Conservation (phyloP, 2,797 vertebrate genomes). For the Octomys mimax region DNA sequence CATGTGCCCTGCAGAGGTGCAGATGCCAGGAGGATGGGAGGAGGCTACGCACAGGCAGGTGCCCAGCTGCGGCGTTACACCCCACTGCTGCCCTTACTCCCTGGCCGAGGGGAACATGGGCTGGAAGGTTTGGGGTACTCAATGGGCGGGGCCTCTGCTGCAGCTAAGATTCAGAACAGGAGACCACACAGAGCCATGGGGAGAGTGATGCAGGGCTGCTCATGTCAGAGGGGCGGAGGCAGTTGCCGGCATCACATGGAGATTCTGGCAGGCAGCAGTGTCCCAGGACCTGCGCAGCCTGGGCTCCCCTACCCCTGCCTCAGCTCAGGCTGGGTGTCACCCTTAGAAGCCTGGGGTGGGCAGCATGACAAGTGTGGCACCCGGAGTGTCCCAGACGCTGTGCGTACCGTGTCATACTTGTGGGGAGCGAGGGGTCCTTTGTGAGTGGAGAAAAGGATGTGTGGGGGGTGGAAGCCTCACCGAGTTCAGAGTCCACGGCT, state of each 20-base stretch:
- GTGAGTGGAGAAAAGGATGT: neutral
- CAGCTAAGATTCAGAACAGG: neutral
- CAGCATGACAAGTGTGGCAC: neutral
- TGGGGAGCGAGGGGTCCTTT: neutral
- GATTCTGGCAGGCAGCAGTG: neutral
- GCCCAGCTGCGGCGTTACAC: rapidly evolving
- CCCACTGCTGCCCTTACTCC: neutral
- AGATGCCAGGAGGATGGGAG: rapidly evolving
- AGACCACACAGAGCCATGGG: neutral
- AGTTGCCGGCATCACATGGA: rapidly evolving
- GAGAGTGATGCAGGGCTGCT: neutral
- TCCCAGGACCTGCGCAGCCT: neutral
- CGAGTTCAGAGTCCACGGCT: too few relatives aligned
- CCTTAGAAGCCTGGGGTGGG: rapidly evolving
- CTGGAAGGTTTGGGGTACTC: neutral
- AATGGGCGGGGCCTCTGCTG: too few relatives aligned
- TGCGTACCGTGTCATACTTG: rapidly evolving
- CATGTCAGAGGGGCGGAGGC: rapidly evolving
- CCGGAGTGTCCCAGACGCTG: rapidly evolving
- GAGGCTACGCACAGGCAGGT: rapidly evolving
- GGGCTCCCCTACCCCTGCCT: neutral
- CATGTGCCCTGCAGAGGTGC: neutral
- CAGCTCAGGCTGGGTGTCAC: rapidly evolving
- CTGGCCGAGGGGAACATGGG: neutral
- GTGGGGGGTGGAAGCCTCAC: too few relatives aligned